Evolutionary conservation across 2,113 vertebrate species (phyloP).

Genomic region (Steatornis caripensis): DNA sequence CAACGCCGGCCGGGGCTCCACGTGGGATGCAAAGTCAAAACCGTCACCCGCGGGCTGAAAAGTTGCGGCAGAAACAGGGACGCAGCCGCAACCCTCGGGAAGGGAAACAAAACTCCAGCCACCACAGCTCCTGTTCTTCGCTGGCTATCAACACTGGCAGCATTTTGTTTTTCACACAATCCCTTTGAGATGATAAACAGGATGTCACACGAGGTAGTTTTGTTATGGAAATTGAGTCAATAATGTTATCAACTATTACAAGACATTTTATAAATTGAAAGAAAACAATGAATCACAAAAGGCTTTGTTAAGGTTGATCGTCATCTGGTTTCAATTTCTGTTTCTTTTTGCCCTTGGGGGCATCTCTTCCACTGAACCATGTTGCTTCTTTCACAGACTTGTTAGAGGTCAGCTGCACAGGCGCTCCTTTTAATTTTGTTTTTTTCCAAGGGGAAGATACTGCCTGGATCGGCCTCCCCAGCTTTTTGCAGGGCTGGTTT

Average conservation of each 20-base stretch:
- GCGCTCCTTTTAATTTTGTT: background rate
- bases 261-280: constrained; percentile 75
- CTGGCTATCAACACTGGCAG: constrained; percentile 64
- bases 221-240: constrained; percentile 84
- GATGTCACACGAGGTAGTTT: constrained; percentile 94
- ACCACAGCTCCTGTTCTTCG: background rate
- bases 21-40: background rate
- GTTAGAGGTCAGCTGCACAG: background rate
- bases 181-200: constrained; percentile 77
- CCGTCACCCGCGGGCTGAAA: fast-evolving
- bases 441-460: background rate
- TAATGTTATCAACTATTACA: constrained; percentile 78
- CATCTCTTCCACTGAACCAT: constrained; percentile 4
- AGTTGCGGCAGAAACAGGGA: background rate
- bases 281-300: constrained; percentile 72
- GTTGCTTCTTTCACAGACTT: constrained; percentile 50
- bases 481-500: background rate
- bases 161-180: constrained; percentile 70
- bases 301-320: constrained; percentile 60
- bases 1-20: too few species aligned
- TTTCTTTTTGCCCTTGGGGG: constrained; percentile 56
- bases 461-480: background rate
- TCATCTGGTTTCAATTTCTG: constrained; percentile 57
- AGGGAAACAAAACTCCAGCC: constrained; percentile 34
- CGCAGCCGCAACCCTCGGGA: background rate